Conservation (phyloP, 2,888 invertebrate genomes). For the Mechanitis messenoides region DNA sequence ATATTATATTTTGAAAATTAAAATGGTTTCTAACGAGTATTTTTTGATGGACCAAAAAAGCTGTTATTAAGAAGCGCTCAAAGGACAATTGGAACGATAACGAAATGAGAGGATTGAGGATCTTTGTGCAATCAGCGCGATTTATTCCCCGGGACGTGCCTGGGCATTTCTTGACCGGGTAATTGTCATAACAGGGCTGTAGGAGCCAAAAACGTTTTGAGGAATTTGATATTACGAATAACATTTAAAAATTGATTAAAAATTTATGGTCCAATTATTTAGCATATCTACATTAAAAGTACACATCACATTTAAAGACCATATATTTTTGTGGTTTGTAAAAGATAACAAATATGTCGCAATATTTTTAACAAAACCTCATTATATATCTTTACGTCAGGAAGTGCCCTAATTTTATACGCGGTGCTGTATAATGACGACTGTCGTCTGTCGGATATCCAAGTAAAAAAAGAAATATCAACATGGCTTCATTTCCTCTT, state of each 20-base stretch:
- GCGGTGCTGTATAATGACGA: conserved; percentile 10
- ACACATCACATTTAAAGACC: no score
- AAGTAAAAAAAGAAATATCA: conserved; percentile 23
- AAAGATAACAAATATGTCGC: neutral
- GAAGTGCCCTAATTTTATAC: conserved; percentile 16
- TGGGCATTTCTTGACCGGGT: conserved; percentile 41
- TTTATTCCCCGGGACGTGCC: conserved; percentile 53
- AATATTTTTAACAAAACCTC: neutral
- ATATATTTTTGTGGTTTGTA: no score
- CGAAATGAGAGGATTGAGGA: conserved; percentile 61
- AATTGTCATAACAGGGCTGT: conserved; percentile 29
- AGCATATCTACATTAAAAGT: no score
- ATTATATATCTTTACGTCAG: conserved; percentile 13
- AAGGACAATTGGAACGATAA: conserved; percentile 59
- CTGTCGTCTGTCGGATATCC: conserved; percentile 21
- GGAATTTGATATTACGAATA: no score
- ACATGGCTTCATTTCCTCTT: conserved; percentile 43
- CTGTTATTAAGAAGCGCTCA: conserved; percentile 36
- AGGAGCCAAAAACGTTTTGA: neutral
- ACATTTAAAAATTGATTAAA: no score
- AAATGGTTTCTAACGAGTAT: conserved; percentile 5
- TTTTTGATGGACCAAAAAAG: conserved; percentile 23
- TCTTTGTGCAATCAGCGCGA: conserved; percentile 72
- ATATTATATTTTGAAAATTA: conserved; percentile 3
- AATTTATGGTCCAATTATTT: no score